Conservation (phyloP, 2,113 vertebrate genomes). For the Choloepus hoffmanni region DNA sequence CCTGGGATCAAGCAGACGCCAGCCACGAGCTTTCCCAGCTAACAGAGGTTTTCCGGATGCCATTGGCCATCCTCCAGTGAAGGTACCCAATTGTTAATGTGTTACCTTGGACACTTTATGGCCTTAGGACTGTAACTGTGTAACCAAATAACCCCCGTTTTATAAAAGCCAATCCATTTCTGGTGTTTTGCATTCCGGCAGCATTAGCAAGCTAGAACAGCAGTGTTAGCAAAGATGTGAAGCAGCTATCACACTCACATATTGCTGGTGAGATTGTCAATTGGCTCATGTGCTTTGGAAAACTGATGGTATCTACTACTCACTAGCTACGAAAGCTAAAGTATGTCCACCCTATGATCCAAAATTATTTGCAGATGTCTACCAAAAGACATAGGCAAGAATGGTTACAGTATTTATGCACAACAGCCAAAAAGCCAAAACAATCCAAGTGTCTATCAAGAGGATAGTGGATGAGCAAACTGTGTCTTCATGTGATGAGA, state of each 20-base stretch:
- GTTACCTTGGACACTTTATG: too few relatives aligned
- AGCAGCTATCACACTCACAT: neutral
- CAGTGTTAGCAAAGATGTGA: neutral
- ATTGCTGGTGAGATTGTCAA: neutral
- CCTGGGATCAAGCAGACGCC: too few relatives aligned
- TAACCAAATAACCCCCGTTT: too few relatives aligned
- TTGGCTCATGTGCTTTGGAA: neutral
- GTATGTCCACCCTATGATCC: neutral
- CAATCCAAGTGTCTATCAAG: neutral
- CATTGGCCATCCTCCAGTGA: too few relatives aligned
- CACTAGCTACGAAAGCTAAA: neutral
- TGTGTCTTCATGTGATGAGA: neutral
- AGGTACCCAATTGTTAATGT: too few relatives aligned
- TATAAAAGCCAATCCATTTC: too few relatives aligned
- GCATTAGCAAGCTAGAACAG: too few relatives aligned
- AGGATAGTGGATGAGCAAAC: neutral
- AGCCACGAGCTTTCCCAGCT: too few relatives aligned
- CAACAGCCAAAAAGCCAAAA: neutral
- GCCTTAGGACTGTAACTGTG: too few relatives aligned
- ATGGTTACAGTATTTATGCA: neutral
- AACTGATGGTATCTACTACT: neutral
- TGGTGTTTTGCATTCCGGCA: too few relatives aligned
- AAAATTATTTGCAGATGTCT: neutral
- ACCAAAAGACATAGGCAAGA: neutral
- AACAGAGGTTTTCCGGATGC: too few relatives aligned